Percentiles rank a stretch among this genome's conserved stretches.
These are phyloP conservation scores for Myotis lucifugus DNA, from an alignment of 2,113 vertebrate genomes.

Conservation along the genomic window DNA sequence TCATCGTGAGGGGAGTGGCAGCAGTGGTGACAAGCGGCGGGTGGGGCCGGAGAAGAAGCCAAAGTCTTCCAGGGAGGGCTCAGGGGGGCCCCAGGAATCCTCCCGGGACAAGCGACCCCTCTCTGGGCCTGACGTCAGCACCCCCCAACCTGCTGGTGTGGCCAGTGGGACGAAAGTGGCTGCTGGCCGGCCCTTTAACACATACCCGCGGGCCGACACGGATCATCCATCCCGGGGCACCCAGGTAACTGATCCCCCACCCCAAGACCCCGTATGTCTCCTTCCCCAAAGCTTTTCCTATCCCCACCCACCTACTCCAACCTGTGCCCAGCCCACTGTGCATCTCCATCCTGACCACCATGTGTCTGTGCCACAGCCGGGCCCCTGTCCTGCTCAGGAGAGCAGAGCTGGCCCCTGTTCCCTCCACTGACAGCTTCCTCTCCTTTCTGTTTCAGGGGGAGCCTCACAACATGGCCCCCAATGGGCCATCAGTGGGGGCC, in stretches of 20 bases:
- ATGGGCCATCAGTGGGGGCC: constrained; percentile 84
- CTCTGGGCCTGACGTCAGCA: constrained; percentile 92
- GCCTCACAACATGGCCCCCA: constrained; percentile 84
- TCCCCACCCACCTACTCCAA: background rate
- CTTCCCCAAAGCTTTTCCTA: background rate
- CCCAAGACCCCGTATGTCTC: background rate
- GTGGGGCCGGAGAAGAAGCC: constrained; percentile 87
- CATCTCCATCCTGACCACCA: constrained; percentile 45
- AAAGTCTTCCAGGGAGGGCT: constrained; percentile 86
- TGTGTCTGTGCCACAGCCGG: background rate
- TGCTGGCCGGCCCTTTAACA: constrained; percentile 92
- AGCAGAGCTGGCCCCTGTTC: background rate
- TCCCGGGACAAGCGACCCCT: constrained; percentile 93
- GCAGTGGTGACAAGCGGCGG: constrained; percentile 83
- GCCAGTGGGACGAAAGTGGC: constrained; percentile 87
- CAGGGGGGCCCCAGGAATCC: constrained; percentile 85
- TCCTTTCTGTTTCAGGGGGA: constrained; percentile 78
- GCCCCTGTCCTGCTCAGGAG: background rate
- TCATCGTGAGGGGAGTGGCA: constrained; percentile 74
- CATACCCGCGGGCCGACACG: constrained; percentile 93
- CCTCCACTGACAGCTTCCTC: background rate
- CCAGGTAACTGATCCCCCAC: constrained; percentile 86
- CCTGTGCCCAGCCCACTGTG: background rate
- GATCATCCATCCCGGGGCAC: constrained; percentile 88
- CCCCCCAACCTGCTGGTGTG: constrained; percentile 86